Evolutionary conservation across 2,888 invertebrate species (phyloP).

Genomic region (Adela reaumurella): DNA sequence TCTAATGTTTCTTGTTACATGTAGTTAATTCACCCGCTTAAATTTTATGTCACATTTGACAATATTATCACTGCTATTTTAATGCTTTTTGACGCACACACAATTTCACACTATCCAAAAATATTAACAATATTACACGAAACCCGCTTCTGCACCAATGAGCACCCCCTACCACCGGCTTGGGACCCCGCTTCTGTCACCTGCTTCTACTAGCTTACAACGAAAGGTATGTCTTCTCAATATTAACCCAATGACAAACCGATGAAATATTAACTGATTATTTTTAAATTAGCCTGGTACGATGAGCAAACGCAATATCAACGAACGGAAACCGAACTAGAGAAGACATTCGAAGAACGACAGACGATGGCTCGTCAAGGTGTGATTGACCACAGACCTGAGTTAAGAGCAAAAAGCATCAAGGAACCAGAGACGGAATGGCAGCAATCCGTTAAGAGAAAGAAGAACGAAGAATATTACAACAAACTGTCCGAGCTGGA

Average conservation of each 20-base stretch:
- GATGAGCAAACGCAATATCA: slow-evolving; percentile 86
- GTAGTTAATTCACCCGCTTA: too few relatives aligned
- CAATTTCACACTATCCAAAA: not conserved
- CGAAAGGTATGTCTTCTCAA: slow-evolving; percentile 41
- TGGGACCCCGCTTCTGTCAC: slow-evolving; percentile 17
- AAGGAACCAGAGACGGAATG: slow-evolving; percentile 79
- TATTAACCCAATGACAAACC: slow-evolving; percentile 6
- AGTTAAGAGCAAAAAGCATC: slow-evolving; percentile 62
- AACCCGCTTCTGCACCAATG: not conserved
- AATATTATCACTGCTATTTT: too few relatives aligned
- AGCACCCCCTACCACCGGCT: slow-evolving; percentile 1
- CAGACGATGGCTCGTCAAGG: slow-evolving; percentile 65
- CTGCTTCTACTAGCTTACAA: slow-evolving; percentile 47
- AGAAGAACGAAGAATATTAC: slow-evolving; percentile 81
- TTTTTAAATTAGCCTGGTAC: slow-evolving; percentile 75
- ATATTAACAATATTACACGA: not conserved
- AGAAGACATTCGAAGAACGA: slow-evolving; percentile 84
- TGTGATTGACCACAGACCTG: slow-evolving; percentile 61
- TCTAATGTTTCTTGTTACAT: too few relatives aligned
- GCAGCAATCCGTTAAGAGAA: slow-evolving; percentile 77
- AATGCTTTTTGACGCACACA: not conserved
- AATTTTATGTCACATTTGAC: too few relatives aligned
- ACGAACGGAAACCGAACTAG: slow-evolving; percentile 79
- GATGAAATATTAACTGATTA: slow-evolving; percentile 2
- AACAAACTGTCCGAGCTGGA: slow-evolving; percentile 78